phyloP scores from a whole-genome alignment of 2,888 invertebrate species.

The Drosophila setosimentum region DNA sequence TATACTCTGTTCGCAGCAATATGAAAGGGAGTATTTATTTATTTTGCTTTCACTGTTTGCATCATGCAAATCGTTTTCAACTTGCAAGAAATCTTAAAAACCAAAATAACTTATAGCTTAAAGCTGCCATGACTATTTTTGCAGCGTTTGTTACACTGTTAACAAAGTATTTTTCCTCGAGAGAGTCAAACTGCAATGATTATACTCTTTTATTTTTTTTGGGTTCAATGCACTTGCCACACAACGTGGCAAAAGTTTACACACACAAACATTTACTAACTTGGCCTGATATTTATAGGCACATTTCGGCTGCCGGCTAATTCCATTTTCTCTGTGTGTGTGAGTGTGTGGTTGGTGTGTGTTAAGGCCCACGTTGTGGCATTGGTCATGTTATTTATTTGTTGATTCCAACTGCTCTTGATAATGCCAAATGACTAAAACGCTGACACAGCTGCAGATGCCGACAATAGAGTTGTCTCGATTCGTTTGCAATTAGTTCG shows the following conservation, averaged over 20 bases:
- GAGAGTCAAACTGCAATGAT: background rate
- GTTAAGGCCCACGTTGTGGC: constrained; percentile 60
- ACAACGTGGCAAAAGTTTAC: constrained; percentile 57
- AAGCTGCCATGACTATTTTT: background rate
- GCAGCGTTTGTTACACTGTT: too few species aligned
- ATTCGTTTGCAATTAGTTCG: background rate
- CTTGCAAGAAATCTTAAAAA: background rate
- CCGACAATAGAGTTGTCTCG: constrained; percentile 2
- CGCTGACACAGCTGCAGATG: constrained; percentile 38
- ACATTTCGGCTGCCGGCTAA: constrained; percentile 62
- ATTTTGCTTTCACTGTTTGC: background rate
- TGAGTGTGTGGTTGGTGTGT: constrained; percentile 6
- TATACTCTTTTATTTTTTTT: constrained; percentile 10
- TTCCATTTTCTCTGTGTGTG: constrained; percentile 49
- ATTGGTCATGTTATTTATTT: constrained; percentile 52
- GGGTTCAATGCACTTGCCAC: constrained; percentile 74
- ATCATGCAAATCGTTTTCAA: too few species aligned
- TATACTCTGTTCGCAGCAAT: constrained; percentile 1
- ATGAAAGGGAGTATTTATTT: background rate
- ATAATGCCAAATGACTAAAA: constrained; percentile 69
- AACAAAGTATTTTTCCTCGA: constrained; percentile 1
- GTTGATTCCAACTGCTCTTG: constrained; percentile 45
- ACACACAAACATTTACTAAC: constrained; percentile 30
- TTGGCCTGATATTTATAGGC: constrained; percentile 60
- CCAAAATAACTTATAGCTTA: background rate